A percentile compares a stretch with the other conserved stretches of the same genome.
Evolutionary conservation across 2,113 vertebrate genomes (phyloP).

Genomic region (Microcebus griseorufus): DNA sequence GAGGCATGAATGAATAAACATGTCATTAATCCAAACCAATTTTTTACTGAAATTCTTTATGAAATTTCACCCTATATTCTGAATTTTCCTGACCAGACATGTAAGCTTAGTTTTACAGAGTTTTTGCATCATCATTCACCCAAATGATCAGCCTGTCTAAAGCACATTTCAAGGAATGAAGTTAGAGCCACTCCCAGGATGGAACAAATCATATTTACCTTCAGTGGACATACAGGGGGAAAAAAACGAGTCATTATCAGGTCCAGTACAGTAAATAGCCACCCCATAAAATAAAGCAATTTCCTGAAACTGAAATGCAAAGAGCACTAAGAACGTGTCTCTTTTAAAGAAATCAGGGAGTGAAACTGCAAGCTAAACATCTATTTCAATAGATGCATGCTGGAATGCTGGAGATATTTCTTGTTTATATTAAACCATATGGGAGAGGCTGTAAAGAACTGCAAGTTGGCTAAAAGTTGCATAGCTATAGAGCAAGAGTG

Average conservation of each 20-base stretch:
- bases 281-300: background rate
- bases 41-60: background rate
- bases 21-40: background rate
- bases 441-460: background rate
- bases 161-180: constrained; percentile 53
- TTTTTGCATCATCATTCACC: constrained; percentile 19
- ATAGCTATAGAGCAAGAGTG: background rate
- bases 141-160: constrained; percentile 36
- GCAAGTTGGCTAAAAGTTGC: background rate
- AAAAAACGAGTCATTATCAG: background rate
- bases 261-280: background rate
- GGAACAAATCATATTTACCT: background rate
- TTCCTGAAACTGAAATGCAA: constrained; percentile 48
- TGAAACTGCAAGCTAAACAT: constrained; percentile 35
- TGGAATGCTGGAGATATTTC: background rate
- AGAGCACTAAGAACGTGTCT: background rate
- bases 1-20: background rate
- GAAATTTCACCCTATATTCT: background rate
- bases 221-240: background rate
- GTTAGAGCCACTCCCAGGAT: background rate
- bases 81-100: constrained; percentile 25
- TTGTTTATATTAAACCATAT: constrained; percentile 31
- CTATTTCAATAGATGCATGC: background rate
- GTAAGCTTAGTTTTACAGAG: constrained; percentile 11
- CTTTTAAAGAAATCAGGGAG: constrained; percentile 21